Base-by-base conservation (phyloP, 2,113 vertebrate genomes). In the Rhinolophus sinicus region DNA sequence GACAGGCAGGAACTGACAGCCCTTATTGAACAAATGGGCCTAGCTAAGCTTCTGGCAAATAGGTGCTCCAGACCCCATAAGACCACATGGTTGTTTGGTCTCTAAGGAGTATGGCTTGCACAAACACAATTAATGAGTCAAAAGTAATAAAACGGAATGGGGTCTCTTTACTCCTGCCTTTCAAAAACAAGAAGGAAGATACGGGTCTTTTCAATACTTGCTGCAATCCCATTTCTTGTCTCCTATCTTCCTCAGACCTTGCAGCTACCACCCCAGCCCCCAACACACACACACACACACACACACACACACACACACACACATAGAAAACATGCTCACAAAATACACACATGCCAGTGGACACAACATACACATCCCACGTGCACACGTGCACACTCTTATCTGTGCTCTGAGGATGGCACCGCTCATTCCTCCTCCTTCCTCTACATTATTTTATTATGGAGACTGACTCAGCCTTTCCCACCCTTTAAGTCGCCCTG, bases 181-280 rank as follows among this genome's bases (percentile, higher is more conserved):
- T 84, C 84, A 77, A 72, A 67, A 94, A 67, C 18, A 92, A 77
- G 80, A 67, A 78, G 83, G 30, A 92, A 75, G 70, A 47, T 81
- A 38, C 24, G 65, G 6, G 75, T 60, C 19, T 26, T 94, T 50
- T 1, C 2, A 54, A 50, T 12, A 26, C 69, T 87, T 76, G 38
- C 7, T 69, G 76, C 11, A n/a, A 21, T 30, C 4, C 16, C 9
- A 52, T 58, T 87, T 96, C 47, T 86, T 52, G 13, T 95, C 50
- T 94, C n/a, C 40, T 10, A 19, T 2, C 6, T 83, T 75, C 19
- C 15, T 28, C 58, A 73, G 62, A 33, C 10, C 10, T n/a, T 77
- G 24, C 9, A 38, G 22, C 35, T 16, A 30, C 33, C 13, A 35
- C 6, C 56, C 14, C 18, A 73, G 62, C 33, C 2, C n/a, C 40